Percentiles rank a stretch among this genome's conserved stretches.
These are phyloP conservation scores for Ptychodera flava DNA, from an alignment of 35 echinoderm and acorn worm species.

Conservation along the genomic window DNA sequence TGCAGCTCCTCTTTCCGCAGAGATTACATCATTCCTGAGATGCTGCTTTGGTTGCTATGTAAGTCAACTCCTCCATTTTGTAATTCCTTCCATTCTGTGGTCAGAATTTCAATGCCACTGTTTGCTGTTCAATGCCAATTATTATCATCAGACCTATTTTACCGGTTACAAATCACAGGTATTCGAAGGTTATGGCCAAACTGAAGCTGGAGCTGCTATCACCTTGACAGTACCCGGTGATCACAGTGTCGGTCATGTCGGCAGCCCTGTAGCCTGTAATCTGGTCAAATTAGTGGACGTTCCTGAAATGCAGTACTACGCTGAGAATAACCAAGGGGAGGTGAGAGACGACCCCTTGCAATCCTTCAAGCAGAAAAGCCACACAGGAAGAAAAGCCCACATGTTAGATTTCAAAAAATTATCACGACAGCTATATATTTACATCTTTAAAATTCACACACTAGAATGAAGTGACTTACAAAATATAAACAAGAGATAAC, in stretches of 20 bases:
- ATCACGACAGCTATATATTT: too few species aligned
- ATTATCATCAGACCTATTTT: not conserved
- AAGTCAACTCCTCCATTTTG: not conserved
- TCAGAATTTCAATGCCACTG: not conserved
- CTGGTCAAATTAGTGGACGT: constrained; percentile 50
- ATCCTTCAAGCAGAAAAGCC: too few species aligned
- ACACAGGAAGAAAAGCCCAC: too few species aligned
- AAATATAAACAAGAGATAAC: too few species aligned
- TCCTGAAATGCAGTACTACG: constrained; percentile 56
- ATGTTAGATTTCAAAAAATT: too few species aligned
- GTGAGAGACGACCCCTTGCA: too few species aligned
- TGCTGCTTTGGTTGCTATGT: constrained; percentile 49
- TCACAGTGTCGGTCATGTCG: constrained; percentile 41
- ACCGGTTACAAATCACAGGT: constrained; percentile 22
- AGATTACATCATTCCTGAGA: constrained; percentile 48
- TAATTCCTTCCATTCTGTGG: not conserved
- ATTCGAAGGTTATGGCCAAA: constrained; percentile 57
- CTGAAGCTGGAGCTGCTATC: constrained; percentile 44
- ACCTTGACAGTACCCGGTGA: constrained; percentile 32
- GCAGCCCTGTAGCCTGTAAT: constrained; percentile 19
- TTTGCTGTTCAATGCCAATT: not conserved
- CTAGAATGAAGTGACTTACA: too few species aligned
- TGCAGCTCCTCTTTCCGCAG: constrained; percentile 45
- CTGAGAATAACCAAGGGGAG: constrained; percentile 42
- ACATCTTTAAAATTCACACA: too few species aligned